phyloP scores from a whole-genome alignment of 2,797 vertebrate genomes.

The Acanthurus tractus region DNA sequence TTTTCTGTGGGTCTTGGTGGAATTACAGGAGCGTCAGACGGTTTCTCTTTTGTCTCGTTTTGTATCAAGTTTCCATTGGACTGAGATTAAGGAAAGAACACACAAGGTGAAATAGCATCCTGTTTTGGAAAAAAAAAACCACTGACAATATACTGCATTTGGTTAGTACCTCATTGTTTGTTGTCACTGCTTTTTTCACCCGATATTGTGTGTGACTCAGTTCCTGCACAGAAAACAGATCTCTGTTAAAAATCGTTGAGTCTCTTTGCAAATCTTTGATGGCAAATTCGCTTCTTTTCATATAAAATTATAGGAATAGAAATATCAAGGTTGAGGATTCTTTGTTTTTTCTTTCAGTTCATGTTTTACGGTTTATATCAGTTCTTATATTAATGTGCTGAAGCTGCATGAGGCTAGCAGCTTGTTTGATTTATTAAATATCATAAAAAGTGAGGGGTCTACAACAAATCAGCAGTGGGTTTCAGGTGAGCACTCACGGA shows the following conservation, averaged over 20 bases:
- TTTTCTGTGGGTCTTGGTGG: conserved; percentile 58
- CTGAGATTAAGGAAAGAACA: conserved; percentile 21
- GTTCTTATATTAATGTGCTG: background rate
- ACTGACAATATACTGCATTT: no score
- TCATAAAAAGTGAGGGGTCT: no score
- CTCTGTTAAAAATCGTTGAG: background rate
- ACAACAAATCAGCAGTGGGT: background rate
- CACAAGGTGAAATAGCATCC: no score
- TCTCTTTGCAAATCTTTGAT: background rate
- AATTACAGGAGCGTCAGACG: conserved; percentile 30
- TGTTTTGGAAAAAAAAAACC: no score
- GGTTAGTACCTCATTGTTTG: conserved; percentile 45
- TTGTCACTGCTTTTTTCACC: conserved; percentile 23
- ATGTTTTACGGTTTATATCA: background rate
- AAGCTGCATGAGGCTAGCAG: background rate
- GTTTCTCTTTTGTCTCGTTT: conserved; percentile 33
- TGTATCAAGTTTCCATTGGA: conserved; percentile 25
- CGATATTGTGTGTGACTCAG: conserved; percentile 50
- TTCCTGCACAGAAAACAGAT: conserved; percentile 52
- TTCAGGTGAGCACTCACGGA: conserved; percentile 42
- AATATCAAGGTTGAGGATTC: background rate
- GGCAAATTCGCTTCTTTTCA: background rate
- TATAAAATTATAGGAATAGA: background rate
- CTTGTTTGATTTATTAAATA: no score
- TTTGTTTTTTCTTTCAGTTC: background rate